phyloP scores from a whole-genome alignment of 37 sponge, comb jelly and placozoan genomes.

The Spongilla lacustris region DNA sequence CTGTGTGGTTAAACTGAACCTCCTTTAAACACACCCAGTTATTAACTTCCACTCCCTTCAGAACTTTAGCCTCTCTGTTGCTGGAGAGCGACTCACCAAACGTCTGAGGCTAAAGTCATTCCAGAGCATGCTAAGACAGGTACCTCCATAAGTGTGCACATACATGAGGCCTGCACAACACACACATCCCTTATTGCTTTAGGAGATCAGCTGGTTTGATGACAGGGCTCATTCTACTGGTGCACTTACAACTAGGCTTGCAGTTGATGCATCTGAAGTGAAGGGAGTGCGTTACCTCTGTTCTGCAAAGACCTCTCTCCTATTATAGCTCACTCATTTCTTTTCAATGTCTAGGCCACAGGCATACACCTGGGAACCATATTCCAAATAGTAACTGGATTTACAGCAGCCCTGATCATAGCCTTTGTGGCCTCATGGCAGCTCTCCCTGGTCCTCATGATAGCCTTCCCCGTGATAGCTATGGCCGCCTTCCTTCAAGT shows the following conservation, averaged over 20 bases:
- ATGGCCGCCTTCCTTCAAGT: conserved; percentile 65
- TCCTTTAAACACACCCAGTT: background rate
- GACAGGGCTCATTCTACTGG: conserved; percentile 69
- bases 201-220: conserved; percentile 91
- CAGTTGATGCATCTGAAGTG: conserved; percentile 87
- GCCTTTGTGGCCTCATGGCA: conserved; percentile 82
- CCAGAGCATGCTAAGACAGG: conserved; percentile 72
- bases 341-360: conserved; percentile 56
- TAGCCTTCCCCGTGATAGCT: conserved; percentile 67
- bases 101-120: conserved; percentile 3
- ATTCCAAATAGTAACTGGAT: conserved; percentile 59
- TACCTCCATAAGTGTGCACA: background rate
- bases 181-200: background rate
- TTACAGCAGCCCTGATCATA: conserved; percentile 74
- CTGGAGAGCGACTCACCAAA: background rate
- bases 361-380: conserved; percentile 73
- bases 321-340: background rate
- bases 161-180: too few species aligned
- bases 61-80: background rate
- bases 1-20: conserved; percentile 69
- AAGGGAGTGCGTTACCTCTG: conserved; percentile 74
- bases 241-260: conserved; percentile 83
- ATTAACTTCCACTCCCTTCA: background rate
- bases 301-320: background rate
- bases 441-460: conserved; percentile 73